Percentiles rank a stretch among this genome's conserved stretches.
phyloP scores from a whole-genome alignment of 2,888 invertebrate genomes.

The Lepas anatifera region DNA sequence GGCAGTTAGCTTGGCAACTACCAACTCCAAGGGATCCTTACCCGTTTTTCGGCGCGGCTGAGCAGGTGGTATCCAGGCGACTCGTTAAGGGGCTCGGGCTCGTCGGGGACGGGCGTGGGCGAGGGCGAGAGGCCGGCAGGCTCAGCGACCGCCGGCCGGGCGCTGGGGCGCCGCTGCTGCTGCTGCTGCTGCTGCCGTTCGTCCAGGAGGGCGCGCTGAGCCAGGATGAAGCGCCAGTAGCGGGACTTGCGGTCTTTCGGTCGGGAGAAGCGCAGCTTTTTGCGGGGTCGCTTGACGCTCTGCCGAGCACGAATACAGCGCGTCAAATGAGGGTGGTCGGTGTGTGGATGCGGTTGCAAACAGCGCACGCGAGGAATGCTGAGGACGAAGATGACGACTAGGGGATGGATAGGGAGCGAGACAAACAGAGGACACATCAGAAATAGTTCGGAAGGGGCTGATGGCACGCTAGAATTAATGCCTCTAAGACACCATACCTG shows the following conservation, averaged over 20 bases:
- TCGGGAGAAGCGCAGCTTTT: constrained; percentile 18
- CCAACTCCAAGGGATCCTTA: no score
- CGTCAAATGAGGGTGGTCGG: constrained; percentile 24
- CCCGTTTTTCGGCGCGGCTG: constrained; percentile 35
- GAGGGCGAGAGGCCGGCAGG: background rate
- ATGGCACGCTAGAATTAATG: no score
- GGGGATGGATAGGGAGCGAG: no score
- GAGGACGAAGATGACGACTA: no score
- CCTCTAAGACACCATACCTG: no score
- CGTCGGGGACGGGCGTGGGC: constrained; percentile 14
- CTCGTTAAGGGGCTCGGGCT: constrained; percentile 26
- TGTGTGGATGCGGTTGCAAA: no score
- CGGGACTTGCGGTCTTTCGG: constrained; percentile 25
- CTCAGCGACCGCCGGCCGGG: background rate
- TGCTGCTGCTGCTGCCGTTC: constrained; percentile 27
- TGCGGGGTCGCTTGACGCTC: background rate
- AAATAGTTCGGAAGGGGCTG: no score
- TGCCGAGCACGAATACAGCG: background rate
- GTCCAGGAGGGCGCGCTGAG: constrained; percentile 23
- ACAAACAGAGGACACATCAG: no score
- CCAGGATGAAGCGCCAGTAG: constrained; percentile 26
- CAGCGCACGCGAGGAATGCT: no score
- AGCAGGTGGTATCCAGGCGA: constrained; percentile 34
- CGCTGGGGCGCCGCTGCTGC: constrained; percentile 26
- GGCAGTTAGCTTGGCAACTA: no score